A percentile compares a stretch with the other conserved stretches of the same genome.
phyloP scores from a whole-genome alignment of 1,140 invertebrate genomes.

The Bursaphelenchus mucronatus region DNA sequence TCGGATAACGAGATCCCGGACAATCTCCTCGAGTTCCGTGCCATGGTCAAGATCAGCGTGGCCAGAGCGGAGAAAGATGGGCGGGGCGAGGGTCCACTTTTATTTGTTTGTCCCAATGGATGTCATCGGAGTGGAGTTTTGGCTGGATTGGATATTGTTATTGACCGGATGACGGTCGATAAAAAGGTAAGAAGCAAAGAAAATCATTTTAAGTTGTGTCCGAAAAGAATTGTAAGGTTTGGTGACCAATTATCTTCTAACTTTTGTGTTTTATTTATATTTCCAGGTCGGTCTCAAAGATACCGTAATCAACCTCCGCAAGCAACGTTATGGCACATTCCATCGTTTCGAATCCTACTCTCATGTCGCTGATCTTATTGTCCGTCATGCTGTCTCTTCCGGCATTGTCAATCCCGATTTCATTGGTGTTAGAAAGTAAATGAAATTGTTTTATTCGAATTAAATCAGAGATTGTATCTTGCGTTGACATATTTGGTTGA shows the following conservation, averaged over 20 bases:
- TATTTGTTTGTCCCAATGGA: conserved; percentile 4
- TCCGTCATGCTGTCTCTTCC: conserved; percentile 8
- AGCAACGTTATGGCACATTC: conserved; percentile 17
- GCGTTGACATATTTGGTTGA: no score
- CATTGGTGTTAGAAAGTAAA: conserved; percentile 9
- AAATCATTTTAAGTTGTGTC: background rate
- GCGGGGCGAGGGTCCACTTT: background rate
- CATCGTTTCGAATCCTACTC: conserved; percentile 1
- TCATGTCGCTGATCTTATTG: conserved; percentile 16
- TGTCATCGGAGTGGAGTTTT: conserved; percentile 11
- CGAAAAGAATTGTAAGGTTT: background rate
- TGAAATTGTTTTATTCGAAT: no score
- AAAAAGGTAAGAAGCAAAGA: background rate
- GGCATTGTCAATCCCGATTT: background rate
- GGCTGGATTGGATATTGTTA: conserved; percentile 10
- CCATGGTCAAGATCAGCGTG: conserved; percentile 9
- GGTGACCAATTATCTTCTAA: no score
- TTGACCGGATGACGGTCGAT: conserved; percentile 10
- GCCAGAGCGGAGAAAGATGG: conserved; percentile 13
- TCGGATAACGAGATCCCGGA: conserved; percentile 11
- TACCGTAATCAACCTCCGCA: conserved; percentile 9
- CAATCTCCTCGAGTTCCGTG: conserved; percentile 13
- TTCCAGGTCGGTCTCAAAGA: conserved; percentile 9
- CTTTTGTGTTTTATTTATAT: background rate
- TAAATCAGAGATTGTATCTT: no score